Evolutionary conservation across 2,797 vertebrate genomes (phyloP), one percentile per base, ranked within the genome.

Genomic region (Scomberomorus guttatus): DNA sequence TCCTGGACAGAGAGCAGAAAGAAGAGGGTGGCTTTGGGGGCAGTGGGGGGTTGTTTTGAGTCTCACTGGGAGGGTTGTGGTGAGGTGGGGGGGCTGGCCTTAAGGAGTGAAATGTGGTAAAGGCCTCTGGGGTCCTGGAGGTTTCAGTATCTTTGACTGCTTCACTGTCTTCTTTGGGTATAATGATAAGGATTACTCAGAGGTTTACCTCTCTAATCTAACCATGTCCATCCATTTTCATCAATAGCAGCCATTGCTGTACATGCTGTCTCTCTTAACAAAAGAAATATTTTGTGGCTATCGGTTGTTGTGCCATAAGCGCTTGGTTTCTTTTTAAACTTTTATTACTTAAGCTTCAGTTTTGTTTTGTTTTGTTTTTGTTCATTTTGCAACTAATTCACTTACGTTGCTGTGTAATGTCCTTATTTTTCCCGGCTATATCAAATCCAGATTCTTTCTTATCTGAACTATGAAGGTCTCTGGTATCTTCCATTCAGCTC

Each of bases 1-100:
- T 94, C 90, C 86, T 90, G 88, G 91, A 90, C 64, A 73, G 83
- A 88, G 84, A 92, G 86, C 74, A 86, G 82, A 87, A 86, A 85
- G 80, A 82, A 75, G 65, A 81, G 83, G 82, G 80, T 75, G 81
- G 88, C 77, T 87, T 90, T 70, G n/a, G 32, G 83, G 79, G 67
- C 72, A 64, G 48, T n/a, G 24, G 64, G 44, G 54, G 62, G 52
- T 32, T 65, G 48, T 75, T 76, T 80, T 50, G 82, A 82, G 86
- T 81, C 75, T 87, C 79, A 68, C 22, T 79, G 82, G 79, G 87
- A 90, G 82, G 84, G 75, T 77, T 88, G 84, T 65, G 87, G 82
- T 84, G 71, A 81, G 83, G 65, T 80, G 72, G 73, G 37, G 59
- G 60, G 63, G 73, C 54, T 71, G 60, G 80, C 66, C 61, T 84